Evolutionary conservation across 2,888 invertebrate species (phyloP).

Genomic region (Saturnia pavonia): DNA sequence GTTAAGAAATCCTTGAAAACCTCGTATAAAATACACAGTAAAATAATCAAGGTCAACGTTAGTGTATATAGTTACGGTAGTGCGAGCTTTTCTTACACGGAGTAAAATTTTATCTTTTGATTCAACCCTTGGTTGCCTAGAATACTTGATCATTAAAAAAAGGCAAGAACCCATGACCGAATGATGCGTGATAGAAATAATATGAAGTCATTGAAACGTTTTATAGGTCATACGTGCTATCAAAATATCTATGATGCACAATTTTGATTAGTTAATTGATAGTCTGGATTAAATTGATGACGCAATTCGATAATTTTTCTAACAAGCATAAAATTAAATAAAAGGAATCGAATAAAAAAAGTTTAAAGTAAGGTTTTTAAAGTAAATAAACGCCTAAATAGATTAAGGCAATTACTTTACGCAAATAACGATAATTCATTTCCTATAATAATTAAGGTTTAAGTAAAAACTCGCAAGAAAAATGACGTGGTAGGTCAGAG

Average conservation of each 20-base stretch:
- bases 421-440: not conserved
- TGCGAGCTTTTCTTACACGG: not conserved
- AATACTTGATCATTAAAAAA: not conserved
- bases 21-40: not conserved
- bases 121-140: not conserved
- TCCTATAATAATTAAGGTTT: not conserved
- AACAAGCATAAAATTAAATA: not conserved
- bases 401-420: not conserved
- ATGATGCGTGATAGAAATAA: not conserved
- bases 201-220: not conserved
- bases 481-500: not conserved
- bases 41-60: not conserved
- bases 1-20: not conserved
- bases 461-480: not conserved
- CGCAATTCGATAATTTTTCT: not conserved
- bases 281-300: not conserved
- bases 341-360: too few species aligned
- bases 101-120: not conserved
- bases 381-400: too few species aligned
- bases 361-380: too few species aligned
- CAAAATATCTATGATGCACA: not conserved
- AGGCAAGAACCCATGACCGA: not conserved
- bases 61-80: not conserved
- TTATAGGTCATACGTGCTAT: not conserved
- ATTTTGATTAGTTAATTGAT: conserved; percentile 6